Evolutionary conservation across 1,140 invertebrate genomes (phyloP), one percentile per base, ranked within the genome.

Genomic region (Leptestheria dahalacensis): DNA sequence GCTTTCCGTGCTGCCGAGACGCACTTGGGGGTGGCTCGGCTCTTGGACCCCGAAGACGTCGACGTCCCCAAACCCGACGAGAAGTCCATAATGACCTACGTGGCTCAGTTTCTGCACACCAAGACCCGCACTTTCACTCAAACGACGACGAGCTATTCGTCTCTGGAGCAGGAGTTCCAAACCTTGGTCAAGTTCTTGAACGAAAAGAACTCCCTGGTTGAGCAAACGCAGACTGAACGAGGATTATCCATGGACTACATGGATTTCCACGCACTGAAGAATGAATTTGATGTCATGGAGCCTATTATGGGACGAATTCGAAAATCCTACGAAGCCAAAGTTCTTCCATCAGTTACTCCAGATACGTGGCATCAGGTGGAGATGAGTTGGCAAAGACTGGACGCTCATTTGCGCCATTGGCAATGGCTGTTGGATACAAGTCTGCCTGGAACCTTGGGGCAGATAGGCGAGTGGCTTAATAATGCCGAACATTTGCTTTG

Each of bases 51-150:
- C 26, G 92, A 95, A 77, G 96, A 99, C 75, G 91, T 99, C 25
- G 92, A 98, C 75, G 92, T 97, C 12, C 84, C 88, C 15, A 88
- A 89, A 68, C 96, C 96, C 9, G 96, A 99, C 73, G 95, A 99
- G 70, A 91, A 93, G 72, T 97, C 92, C 29, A 91, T 99, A 63
- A 98, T 99, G 92, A 99, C 96, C 26, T 99, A 99, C 72, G 92
- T 99, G 48, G 93, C 96, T 41, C 93, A 98, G 75, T 99, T 98
- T 74, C 76, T 98, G 63, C 90, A 97, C 70, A 46, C 48, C 41
- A 54, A 62, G 24, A 33, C 51, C 85, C 33, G 60, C n/a, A 65
- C 67, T 61, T 65, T 28, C 21, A 33, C 52, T 20, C 41, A 55
- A 51, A 26, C 57, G 24, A 26, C 47, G 24, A 60, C 60, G 3